Base-by-base conservation (phyloP, 2,113 vertebrate genomes). In the Melanerpes aurifrons region DNA sequence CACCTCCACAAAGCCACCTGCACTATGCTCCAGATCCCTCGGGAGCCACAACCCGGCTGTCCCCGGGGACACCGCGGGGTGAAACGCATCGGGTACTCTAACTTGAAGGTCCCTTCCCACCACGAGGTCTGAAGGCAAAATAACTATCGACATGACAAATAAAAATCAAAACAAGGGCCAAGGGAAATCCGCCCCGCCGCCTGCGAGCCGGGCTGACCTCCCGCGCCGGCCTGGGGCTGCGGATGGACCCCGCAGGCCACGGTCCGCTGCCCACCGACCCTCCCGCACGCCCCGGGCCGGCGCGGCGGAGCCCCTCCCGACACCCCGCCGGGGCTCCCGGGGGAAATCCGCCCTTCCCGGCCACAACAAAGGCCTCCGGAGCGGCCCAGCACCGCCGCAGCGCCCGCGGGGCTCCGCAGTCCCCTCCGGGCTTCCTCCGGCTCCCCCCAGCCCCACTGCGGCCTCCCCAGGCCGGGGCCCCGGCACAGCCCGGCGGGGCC, bases 281-380 rank as follows among this genome's bases (percentile, higher is more conserved):
- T 6, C 29, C 40, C 66, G 9, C 20, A 10, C n/a, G 57, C 40
- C 57, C 7, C 6, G 26, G 19, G 40, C 75, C 2, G 47, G 9
- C 29, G 9, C 63, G 29, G 47, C 9, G 7, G 53, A 63, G 8
- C 17, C 12, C 50, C 57, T 58, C 69, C 68, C n/a, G 57, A 57
- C 31, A 3, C 78, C 37, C 48, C 37, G 22, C 68, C 74, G 21
- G 48, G 71, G 47, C 74, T 78, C 76, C 93, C 56, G 37, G 35
- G n/a, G 58, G 57, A 79, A 50, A 74, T 11, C 45, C 68, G 40
- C 82, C 82, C 89, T 63, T 40, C 78, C 66, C 66, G 21, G 59
- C 48, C 48, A 83, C 86, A 93, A 95, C 89, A 95, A 95, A 95
- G 91, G 92, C 91, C 69, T 58, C n/a, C 63, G 26, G 86, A 37